phyloP scores from a whole-genome alignment of 2,113 vertebrate species.

The Motacilla alba region DNA sequence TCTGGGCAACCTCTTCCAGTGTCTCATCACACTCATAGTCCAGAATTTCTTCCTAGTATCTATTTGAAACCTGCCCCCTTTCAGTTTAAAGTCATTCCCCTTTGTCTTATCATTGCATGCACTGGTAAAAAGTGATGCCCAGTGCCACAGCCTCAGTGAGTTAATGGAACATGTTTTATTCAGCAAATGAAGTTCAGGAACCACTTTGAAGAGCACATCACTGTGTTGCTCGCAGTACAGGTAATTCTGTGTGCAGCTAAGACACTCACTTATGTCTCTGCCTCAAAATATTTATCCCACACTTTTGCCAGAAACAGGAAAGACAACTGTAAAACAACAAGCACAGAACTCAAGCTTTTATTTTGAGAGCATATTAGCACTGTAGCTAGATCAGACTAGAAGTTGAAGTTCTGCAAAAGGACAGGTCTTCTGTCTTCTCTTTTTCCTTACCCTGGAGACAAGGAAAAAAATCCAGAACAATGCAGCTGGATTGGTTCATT shows the following conservation, averaged over 20 bases:
- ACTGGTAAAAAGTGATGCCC: neutral
- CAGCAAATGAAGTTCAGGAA: neutral
- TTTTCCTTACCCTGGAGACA: neutral
- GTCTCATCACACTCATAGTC: neutral
- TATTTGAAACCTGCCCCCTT: neutral
- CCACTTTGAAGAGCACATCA: neutral
- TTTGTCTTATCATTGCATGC: neutral
- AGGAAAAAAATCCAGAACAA: neutral
- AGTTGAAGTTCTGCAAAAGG: neutral
- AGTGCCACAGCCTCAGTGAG: neutral
- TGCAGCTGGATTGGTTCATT: neutral
- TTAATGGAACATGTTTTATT: neutral
- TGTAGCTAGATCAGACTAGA: neutral
- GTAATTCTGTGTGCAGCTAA: neutral
- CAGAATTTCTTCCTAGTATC: neutral
- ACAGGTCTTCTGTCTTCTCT: neutral
- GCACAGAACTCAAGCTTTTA: neutral
- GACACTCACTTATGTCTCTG: neutral
- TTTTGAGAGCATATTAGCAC: neutral
- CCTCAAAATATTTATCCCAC: neutral
- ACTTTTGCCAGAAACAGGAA: neutral
- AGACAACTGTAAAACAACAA: neutral
- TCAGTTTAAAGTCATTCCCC: neutral
- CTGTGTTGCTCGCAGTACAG: neutral
- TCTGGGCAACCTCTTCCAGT: neutral